Evolutionary conservation across 2,888 invertebrate genomes (phyloP).

Genomic region (Eupeodes latifasciatus): DNA sequence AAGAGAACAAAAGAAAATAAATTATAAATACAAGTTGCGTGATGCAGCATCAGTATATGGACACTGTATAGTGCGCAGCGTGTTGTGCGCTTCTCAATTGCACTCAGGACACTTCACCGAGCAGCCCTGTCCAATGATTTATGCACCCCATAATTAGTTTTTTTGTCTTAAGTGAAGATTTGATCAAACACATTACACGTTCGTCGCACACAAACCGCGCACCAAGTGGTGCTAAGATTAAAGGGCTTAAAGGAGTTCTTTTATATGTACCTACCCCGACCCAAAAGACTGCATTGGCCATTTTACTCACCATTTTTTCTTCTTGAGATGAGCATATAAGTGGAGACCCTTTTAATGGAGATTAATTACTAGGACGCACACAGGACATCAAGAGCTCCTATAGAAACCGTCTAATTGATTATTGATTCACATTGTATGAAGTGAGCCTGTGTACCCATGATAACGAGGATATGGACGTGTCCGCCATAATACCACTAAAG

Average conservation of each 20-base stretch:
- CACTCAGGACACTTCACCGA: slow-evolving; percentile 64
- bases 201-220: slow-evolving; percentile 30
- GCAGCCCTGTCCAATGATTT: slow-evolving; percentile 67
- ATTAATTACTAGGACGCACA: slow-evolving; percentile 66
- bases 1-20: slow-evolving; percentile 26
- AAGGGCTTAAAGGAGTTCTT: slow-evolving; percentile 54
- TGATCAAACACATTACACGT: slow-evolving; percentile 57
- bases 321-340: slow-evolving; percentile 29
- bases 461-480: slow-evolving; percentile 44
- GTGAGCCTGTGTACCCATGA: neutral
- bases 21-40: slow-evolving; percentile 56
- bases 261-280: slow-evolving; percentile 28
- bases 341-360: slow-evolving; percentile 68
- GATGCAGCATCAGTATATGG: slow-evolving; percentile 58
- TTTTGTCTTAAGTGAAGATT: slow-evolving; percentile 49
- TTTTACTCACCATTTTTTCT: neutral
- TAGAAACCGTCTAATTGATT: slow-evolving; percentile 66
- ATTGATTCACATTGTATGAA: slow-evolving; percentile 38
- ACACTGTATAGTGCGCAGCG: neutral
- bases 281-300: neutral
- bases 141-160: slow-evolving; percentile 73
- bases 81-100: slow-evolving; percentile 61
- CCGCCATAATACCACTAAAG: slow-evolving; percentile 34
- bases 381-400: slow-evolving; percentile 36
- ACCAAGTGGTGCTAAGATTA: slow-evolving; percentile 58